Evolutionary conservation across 2,888 invertebrate species (phyloP).

Genomic region (Alviniconcha strummeri): DNA sequence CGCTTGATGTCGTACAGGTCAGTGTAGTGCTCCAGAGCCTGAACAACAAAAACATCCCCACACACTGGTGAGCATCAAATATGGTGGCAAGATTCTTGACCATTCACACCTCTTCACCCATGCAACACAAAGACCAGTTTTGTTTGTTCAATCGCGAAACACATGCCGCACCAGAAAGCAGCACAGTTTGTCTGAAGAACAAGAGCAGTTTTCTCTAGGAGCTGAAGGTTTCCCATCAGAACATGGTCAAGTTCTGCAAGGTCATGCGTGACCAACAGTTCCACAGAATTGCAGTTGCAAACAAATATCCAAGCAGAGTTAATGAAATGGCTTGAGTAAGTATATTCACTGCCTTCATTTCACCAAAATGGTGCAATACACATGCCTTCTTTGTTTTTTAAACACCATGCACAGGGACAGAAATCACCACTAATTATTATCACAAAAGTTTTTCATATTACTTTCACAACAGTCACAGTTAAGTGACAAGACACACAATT

Average conservation of each 20-base stretch:
- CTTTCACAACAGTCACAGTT: too few species aligned
- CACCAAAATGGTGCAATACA: too few species aligned
- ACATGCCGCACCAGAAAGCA: not conserved
- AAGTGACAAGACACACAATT: too few species aligned
- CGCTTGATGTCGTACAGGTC: conserved; percentile 99
- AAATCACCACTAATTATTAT: too few species aligned
- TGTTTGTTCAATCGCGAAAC: conserved; percentile 3
- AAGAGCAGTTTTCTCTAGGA: not conserved
- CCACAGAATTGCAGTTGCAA: not conserved
- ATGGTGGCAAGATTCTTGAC: too few species aligned
- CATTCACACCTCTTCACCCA: too few species aligned
- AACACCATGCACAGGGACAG: too few species aligned
- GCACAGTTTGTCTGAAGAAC: conserved; percentile 12
- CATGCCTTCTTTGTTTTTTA: too few species aligned
- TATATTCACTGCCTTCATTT: too few species aligned
- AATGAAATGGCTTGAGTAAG: not conserved
- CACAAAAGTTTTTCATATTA: too few species aligned
- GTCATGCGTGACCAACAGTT: not conserved
- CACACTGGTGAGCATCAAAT: not conserved
- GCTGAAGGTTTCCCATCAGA: not conserved
- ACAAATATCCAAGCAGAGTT: not conserved
- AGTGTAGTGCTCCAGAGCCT: conserved; percentile 98
- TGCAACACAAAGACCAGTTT: not conserved
- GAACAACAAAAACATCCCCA: conserved; percentile 54
- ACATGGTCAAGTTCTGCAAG: too few species aligned